Base-by-base conservation (phyloP, 1,140 invertebrate species). In the Dysdera silvatica region DNA sequence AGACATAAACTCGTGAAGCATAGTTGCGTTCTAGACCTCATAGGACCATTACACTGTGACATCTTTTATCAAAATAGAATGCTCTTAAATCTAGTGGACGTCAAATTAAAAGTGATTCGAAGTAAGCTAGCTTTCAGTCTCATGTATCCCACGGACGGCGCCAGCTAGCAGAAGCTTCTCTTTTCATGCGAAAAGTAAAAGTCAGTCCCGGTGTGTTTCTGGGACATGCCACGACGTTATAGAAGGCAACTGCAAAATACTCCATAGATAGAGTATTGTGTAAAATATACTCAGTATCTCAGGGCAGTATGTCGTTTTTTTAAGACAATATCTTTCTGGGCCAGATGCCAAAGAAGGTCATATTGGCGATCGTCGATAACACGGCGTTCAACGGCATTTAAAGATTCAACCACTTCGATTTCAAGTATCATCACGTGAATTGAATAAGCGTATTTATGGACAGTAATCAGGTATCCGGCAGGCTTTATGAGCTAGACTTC, bases 251-350 rank as follows among this genome's bases (percentile, higher is more conserved):
- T 24, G 47, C 47, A 8, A 49, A 49, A 28, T 49, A 24, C 18
- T 28, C 47, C 18, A 49, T 23, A 4, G 47, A 49, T 49, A 23
- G 23, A 23, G 24, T 49, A 6, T n/a, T 49, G 29, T 49, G 51
- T 23, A 53, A 53, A 33, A 5, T 6, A 6, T 53, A 33, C 20
- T 53, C 51, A 3, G 20, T 53, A 32, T 33, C 51, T 4, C 28
- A 31, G 8, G 51, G 29, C 4, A 53, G 33, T 37, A 24, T 6
- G 20, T 4, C n/a, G 28, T 32, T 53, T 33, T 4, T 33, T 7
- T 18, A 53, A 53, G 47, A 65, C 4, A 56, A 55, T 57, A 16
- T 64, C 6, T 56, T 59, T 16, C 26, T 18, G n/a, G 55, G 55
- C 43, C 3, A 23, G 6, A 29, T 53, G 12, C 56, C 48, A 4